Base-by-base conservation (phyloP, 2,888 invertebrate genomes). In the Orthosia incerta region DNA sequence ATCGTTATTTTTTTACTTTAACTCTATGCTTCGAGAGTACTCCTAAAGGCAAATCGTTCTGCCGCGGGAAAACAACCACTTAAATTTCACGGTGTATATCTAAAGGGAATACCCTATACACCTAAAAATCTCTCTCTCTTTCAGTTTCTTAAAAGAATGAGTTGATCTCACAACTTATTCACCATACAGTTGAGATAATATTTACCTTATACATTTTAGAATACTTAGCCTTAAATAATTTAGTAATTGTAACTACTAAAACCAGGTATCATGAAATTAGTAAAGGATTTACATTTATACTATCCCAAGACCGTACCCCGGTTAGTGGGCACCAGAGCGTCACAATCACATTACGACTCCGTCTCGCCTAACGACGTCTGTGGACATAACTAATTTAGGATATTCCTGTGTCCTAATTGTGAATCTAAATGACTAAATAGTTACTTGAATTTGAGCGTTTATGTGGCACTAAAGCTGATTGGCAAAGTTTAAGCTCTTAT, bases 301-400 rank as follows among this genome's bases (percentile, higher is more conserved):
- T 64, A 23, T 23, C 31, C 53, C 13, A 20, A 31, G 18, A 16
- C 51, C 45, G 20, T 16, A 46, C 20, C 51, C 11, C 20, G n/a
- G 15, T 7, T 39, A n/a, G 20, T 4, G 63, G 26, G 23, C 5
- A 55, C 60, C 23, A 31, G 11, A 56, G 46, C 18, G 23, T 56
- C 64, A 76, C 50, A 76, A 76, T 79, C 51, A 65, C 2, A 61
- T 76, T 61, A 56, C 11, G n/a, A 46, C 31, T 23, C 45, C 50
- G 39, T n/a, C 13, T 23, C n/a, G 2, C 26, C 15, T 46, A 76
- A 73, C 64, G 26, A 55, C n/a, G 26, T 76, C 64, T 65, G 60
- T 31, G 46, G 60, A 46, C 64, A 16, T 45, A 78, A 61, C 55
- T 20, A 31, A 73, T 64, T 79, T 73, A 46, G 55, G 11, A 64